phyloP scores from a whole-genome alignment of 2,888 invertebrate genomes.

The Helicoverpa assulta region DNA sequence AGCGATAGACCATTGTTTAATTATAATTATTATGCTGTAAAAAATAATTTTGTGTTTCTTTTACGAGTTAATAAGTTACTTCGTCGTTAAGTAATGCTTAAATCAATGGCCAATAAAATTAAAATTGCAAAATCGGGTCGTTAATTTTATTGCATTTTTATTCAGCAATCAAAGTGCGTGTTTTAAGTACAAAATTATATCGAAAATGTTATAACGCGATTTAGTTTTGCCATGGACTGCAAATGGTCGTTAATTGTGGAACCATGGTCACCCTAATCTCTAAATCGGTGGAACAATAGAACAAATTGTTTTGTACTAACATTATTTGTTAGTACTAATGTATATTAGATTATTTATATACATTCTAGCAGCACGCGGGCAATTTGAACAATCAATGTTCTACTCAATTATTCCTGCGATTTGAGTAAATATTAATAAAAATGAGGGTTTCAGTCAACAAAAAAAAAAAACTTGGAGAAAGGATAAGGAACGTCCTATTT shows the following conservation, averaged over 20 bases:
- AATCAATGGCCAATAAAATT: neutral
- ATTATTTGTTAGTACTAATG: slow-evolving; percentile 26
- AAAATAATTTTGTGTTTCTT: slow-evolving; percentile 12
- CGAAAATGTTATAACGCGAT: neutral
- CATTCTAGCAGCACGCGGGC: slow-evolving; percentile 47
- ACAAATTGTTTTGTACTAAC: slow-evolving; percentile 37
- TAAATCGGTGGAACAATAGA: slow-evolving; percentile 9
- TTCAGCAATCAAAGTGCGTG: neutral
- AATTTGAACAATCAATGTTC: slow-evolving; percentile 39
- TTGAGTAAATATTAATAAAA: slow-evolving; percentile 14
- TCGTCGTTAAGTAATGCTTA: neutral
- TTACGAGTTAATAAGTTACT: neutral
- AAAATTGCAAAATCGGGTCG: neutral
- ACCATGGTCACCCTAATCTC: slow-evolving; percentile 19
- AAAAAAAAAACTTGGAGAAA: neutral
- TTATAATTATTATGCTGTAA: slow-evolving; percentile 10
- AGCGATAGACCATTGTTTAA: slow-evolving; percentile 26
- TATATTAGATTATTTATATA: slow-evolving; percentile 51
- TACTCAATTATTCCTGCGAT: slow-evolving; percentile 25
- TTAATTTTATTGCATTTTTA: neutral
- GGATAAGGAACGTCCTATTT: slow-evolving; percentile 25
- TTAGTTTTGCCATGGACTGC: neutral
- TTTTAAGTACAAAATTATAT: no score
- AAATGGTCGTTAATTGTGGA: slow-evolving; percentile 13
- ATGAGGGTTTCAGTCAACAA: neutral